These are phyloP conservation scores for Desoria tigrina DNA, from an alignment of 2,888 invertebrate genomes.

Conservation along the genomic window DNA sequence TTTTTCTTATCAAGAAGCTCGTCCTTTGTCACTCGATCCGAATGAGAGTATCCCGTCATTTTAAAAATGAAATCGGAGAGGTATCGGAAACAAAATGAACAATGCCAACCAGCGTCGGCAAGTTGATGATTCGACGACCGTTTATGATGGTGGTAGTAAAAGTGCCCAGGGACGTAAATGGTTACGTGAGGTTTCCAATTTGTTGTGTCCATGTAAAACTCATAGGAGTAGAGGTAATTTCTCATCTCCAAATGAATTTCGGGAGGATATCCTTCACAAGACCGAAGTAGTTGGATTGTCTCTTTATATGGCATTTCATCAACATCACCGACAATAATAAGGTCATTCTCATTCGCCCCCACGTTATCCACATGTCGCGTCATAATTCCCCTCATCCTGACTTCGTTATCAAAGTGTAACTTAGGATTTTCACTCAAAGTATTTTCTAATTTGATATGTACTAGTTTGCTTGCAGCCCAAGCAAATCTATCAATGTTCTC, in stretches of 20 bases:
- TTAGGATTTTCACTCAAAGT: conserved; percentile 34
- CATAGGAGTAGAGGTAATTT: conserved; percentile 41
- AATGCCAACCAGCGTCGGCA: conserved; percentile 42
- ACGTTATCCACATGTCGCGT: conserved; percentile 39
- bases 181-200: conserved; percentile 41
- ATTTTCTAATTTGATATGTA: conserved; percentile 33
- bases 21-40: conserved; percentile 28
- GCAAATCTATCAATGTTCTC: conserved; percentile 56
- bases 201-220: conserved; percentile 28
- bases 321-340: conserved; percentile 61
- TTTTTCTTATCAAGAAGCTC: conserved; percentile 17
- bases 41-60: conserved; percentile 42
- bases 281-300: conserved; percentile 68
- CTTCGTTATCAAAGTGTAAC: conserved; percentile 55
- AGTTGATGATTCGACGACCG: conserved; percentile 16
- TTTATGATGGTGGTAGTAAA: conserved; percentile 30
- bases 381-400: conserved; percentile 50
- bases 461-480: conserved; percentile 45
- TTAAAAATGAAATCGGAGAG: conserved; percentile 40
- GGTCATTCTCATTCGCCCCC: conserved; percentile 52
- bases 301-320: conserved; percentile 66
- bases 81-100: conserved; percentile 42
- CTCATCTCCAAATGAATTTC: conserved; percentile 33
- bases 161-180: conserved; percentile 5
- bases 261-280: conserved; percentile 65